Conservation (phyloP, 2,888 invertebrate species). For the Acanthopleura granulata region DNA sequence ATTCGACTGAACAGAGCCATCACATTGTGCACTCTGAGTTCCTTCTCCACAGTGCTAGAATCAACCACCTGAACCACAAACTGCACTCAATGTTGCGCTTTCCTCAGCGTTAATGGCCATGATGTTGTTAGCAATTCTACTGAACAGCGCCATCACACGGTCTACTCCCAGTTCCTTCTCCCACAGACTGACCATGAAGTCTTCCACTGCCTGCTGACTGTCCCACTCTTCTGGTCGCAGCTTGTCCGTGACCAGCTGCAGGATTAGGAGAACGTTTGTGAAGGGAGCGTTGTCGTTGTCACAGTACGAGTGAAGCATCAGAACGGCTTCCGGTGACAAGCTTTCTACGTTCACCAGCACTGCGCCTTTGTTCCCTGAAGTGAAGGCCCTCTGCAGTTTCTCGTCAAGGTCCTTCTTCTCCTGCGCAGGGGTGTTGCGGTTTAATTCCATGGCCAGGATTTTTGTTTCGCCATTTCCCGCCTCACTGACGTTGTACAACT, state of each 20-base stretch:
- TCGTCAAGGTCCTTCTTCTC: slow-evolving; percentile 47
- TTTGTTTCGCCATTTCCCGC: slow-evolving; percentile 23
- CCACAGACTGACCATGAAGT: slow-evolving; percentile 42
- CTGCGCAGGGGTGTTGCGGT: slow-evolving; percentile 22
- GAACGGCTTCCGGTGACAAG: slow-evolving; percentile 46
- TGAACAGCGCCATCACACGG: slow-evolving; percentile 51
- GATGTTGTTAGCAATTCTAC: slow-evolving; percentile 54
- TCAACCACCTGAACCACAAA: too few relatives aligned
- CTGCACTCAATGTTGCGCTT: too few relatives aligned
- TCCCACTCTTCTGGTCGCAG: background rate
- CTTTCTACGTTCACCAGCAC: slow-evolving; percentile 53
- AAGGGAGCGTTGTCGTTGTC: slow-evolving; percentile 64
- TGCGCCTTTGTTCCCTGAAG: slow-evolving; percentile 34
- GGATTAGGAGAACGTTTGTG: slow-evolving; percentile 52
- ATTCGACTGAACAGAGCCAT: slow-evolving; percentile 52
- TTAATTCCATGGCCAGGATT: slow-evolving; percentile 31
- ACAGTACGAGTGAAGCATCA: slow-evolving; percentile 61
- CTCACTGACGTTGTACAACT: slow-evolving; percentile 21
- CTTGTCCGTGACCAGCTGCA: slow-evolving; percentile 40
- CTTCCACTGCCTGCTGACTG: slow-evolving; percentile 34
- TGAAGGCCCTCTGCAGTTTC: slow-evolving; percentile 36
- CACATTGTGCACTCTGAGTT: slow-evolving; percentile 50
- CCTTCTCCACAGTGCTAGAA: slow-evolving; percentile 7
- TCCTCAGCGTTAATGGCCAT: background rate
- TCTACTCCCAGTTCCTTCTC: slow-evolving; percentile 44